phyloP scores from a whole-genome alignment of 2,888 invertebrate genomes.

The Drosophila nr. perissopoda region DNA sequence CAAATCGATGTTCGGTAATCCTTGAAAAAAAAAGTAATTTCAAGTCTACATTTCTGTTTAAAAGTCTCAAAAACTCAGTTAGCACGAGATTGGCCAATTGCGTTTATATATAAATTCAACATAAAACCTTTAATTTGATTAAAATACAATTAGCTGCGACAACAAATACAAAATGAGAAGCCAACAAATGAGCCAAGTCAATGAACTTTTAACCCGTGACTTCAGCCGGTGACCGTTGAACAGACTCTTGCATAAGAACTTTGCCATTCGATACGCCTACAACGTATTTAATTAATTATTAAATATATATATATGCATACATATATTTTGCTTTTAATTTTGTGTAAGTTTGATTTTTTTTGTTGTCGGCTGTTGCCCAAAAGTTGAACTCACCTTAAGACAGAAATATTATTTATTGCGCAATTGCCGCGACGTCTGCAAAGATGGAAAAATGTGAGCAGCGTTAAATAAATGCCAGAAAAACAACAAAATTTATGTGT shows the following conservation, averaged over 20 bases:
- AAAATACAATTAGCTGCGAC: constrained; percentile 11
- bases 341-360: constrained; percentile 10
- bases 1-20: background rate
- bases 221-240: constrained; percentile 19
- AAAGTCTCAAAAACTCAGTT: background rate
- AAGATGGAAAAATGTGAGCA: constrained; percentile 32
- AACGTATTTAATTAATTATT: constrained; percentile 65
- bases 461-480: constrained; percentile 62
- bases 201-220: constrained; percentile 49
- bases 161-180: background rate
- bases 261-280: constrained; percentile 69
- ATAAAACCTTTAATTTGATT: constrained; percentile 9
- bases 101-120: background rate
- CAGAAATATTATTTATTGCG: constrained; percentile 61
- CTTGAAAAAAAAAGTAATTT: background rate
- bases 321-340: background rate
- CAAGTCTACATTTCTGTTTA: background rate
- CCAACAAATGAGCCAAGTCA: constrained; percentile 30
- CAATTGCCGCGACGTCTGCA: constrained; percentile 67
- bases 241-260: constrained; percentile 55
- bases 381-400: constrained; percentile 71
- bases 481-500: constrained; percentile 12
- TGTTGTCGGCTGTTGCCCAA: constrained; percentile 11
- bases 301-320: constrained; percentile 12
- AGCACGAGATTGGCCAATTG: background rate